A percentile compares a stretch with the other conserved stretches of the same genome.
Evolutionary conservation across 30 jellyfish, hydroid and myxozoan genomes (phyloP).

Genomic region (Chironex yamaguchii): DNA sequence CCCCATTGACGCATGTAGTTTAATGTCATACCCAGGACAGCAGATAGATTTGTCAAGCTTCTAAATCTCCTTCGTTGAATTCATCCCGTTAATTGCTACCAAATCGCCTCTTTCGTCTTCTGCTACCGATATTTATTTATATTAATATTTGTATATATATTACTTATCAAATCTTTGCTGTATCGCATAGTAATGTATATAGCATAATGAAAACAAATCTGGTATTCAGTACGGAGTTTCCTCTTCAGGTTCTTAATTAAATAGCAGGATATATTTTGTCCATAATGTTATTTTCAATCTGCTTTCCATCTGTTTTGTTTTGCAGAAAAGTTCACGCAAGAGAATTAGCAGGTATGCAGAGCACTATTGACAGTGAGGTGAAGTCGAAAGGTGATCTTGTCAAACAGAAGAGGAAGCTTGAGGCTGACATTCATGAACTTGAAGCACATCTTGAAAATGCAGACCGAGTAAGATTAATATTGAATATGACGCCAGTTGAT

Average conservation of each 20-base stretch:
- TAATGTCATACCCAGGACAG: neutral
- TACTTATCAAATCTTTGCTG: no score
- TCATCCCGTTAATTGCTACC: no score
- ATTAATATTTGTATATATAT: no score
- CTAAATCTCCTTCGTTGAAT: no score
- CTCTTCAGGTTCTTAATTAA: neutral
- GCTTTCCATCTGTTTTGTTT: neutral
- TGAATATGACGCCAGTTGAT: no score
- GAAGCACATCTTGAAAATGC: constrained; percentile 79
- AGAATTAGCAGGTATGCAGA: constrained; percentile 54
- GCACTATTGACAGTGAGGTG: constrained; percentile 61
- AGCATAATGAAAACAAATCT: no score
- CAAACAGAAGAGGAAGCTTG: constrained; percentile 69
- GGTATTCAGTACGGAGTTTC: no score
- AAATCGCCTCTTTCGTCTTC: no score
- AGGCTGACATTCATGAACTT: constrained; percentile 57
- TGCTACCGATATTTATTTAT: no score
- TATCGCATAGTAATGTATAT: no score
- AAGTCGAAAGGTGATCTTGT: constrained; percentile 67
- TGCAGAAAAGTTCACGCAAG: constrained; percentile 58
- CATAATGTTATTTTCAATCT: neutral
- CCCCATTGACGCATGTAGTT: neutral
- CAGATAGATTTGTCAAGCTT: no score
- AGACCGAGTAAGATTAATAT: constrained; percentile 61
- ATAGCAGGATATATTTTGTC: no score